Evolutionary conservation across 2,113 vertebrate species (phyloP).

Genomic region (Sclerurus mexicanus): DNA sequence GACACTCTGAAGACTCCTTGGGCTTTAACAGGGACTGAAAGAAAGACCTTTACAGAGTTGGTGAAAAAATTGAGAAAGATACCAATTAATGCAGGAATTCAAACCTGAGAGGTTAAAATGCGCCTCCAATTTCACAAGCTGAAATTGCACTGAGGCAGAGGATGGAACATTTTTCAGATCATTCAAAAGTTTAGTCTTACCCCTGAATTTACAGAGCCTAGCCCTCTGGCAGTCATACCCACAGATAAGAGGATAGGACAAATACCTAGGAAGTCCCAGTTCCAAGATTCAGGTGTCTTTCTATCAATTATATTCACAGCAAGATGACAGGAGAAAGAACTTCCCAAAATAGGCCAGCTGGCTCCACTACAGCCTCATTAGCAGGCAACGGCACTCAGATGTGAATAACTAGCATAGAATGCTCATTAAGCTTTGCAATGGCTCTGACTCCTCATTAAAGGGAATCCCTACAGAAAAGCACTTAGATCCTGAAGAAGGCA

Average conservation of each 20-base stretch:
- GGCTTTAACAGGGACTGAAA: background rate
- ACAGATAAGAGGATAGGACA: background rate
- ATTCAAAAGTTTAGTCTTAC: background rate
- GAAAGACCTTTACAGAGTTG: background rate
- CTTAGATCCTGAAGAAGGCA: background rate
- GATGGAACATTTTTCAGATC: background rate
- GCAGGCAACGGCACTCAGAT: slow-evolving; percentile 17
- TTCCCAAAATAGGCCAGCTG: slow-evolving; percentile 20
- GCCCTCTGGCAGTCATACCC: background rate
- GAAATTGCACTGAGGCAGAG: background rate
- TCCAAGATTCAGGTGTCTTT: background rate
- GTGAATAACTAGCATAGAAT: background rate
- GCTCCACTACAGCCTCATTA: slow-evolving; percentile 40
- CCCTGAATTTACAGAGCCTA: background rate
- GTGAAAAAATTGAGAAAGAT: background rate
- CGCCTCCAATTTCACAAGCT: background rate
- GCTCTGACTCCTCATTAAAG: background rate
- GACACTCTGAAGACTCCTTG: background rate
- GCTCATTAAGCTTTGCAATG: slow-evolving; percentile 12
- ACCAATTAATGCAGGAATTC: background rate
- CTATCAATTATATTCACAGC: background rate
- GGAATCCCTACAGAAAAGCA: slow-evolving; percentile 31
- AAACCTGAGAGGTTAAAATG: background rate
- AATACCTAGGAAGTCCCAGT: background rate
- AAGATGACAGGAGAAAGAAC: background rate